Evolutionary conservation across 1,140 invertebrate genomes (phyloP).

Genomic region (Brevipalpus yothersi): DNA sequence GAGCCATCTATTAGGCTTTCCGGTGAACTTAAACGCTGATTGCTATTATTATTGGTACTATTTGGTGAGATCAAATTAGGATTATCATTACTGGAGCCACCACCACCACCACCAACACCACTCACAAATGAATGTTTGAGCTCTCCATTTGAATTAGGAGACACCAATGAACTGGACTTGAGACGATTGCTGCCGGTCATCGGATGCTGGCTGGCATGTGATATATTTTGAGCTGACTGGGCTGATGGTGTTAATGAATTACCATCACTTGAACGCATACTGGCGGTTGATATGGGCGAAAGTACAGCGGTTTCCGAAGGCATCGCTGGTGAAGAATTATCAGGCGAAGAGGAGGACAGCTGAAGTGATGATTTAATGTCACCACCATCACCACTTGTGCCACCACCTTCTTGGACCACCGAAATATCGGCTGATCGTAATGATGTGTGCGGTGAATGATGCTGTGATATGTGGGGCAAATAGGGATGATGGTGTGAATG

Average conservation of each 20-base stretch:
- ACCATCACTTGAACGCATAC: not conserved
- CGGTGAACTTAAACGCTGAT: not conserved
- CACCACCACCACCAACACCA: too few species aligned
- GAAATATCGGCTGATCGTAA: not conserved
- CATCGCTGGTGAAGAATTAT: not conserved
- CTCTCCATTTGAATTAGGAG: too few species aligned
- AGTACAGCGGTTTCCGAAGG: not conserved
- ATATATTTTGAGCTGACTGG: not conserved
- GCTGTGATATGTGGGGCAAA: not conserved
- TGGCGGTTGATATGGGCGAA: not conserved
- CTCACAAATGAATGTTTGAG: too few species aligned
- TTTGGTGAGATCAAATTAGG: not conserved
- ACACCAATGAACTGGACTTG: too few species aligned
- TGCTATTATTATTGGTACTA: not conserved
- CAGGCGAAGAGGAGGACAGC: not conserved
- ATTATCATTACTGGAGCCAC: not conserved
- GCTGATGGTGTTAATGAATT: not conserved
- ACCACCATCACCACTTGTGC: not conserved
- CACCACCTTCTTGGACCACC: not conserved
- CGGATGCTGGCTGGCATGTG: not conserved
- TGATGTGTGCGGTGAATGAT: not conserved
- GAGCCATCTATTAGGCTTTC: not conserved
- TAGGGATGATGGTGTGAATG: not conserved
- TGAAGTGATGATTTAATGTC: not conserved
- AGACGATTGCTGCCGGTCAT: too few species aligned